Percentiles rank a stretch among this genome's conserved stretches.
Evolutionary conservation across 2,113 vertebrate genomes (phyloP).

Genomic region (Hydropotes inermis): DNA sequence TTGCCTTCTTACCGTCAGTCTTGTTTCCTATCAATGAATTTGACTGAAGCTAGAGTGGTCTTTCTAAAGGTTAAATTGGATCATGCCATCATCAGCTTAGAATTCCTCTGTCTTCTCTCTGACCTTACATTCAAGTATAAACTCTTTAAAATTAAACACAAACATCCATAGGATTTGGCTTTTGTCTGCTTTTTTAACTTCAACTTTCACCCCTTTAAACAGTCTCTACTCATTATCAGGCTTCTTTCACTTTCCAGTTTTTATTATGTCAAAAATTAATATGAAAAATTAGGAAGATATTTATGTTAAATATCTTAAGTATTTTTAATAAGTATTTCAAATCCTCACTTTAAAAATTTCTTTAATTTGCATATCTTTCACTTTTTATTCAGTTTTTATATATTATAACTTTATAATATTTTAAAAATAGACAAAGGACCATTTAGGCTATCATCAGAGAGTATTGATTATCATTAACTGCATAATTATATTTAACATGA

Average conservation of each 20-base stretch:
- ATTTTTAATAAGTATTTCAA: neutral
- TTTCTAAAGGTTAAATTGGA: conserved; percentile 1
- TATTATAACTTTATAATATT: neutral
- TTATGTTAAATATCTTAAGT: neutral
- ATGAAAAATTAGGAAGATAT: neutral
- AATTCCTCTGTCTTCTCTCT: neutral
- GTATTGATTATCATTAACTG: conserved; percentile 32
- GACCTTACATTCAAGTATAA: neutral
- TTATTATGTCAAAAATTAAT: neutral
- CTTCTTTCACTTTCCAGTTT: neutral
- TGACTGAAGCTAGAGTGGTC: neutral
- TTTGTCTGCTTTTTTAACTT: neutral
- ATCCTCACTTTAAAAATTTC: neutral
- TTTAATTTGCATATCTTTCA: neutral
- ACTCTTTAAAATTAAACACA: neutral
- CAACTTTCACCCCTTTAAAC: neutral
- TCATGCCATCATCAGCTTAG: neutral
- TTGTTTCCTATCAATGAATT: neutral
- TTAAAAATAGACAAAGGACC: neutral
- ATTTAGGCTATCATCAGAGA: neutral
- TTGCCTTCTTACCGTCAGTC: neutral
- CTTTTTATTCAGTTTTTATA: conserved; percentile 10
- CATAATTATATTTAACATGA: conserved; percentile 30
- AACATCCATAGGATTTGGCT: neutral
- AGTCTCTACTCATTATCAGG: neutral